Evolutionary conservation across 2,888 invertebrate species (phyloP), one percentile per base, ranked within the genome.

Genomic region (Microctonus brassicae): DNA sequence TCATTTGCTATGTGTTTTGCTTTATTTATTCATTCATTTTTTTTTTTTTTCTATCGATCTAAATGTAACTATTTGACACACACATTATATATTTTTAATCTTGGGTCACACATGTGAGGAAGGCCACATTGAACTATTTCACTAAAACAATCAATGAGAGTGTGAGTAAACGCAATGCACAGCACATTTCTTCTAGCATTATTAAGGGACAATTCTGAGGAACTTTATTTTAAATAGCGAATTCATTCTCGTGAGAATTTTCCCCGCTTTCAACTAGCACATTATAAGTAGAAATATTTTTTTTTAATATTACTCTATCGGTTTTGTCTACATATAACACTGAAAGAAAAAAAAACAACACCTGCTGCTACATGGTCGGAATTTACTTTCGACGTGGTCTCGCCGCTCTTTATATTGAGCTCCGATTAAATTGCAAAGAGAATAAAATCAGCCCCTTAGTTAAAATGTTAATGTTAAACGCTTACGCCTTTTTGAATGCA

Each of bases 101-200:
- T 58, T 58, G 58, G 34, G 57, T 57, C 78, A 80, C 79, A 81
- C 81, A 82, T 77, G 80, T 80, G 84, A 87, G 85, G 85, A 87
- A 87, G 87, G 87, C 87, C 86, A 87, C 87, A 87, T 86, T 86
- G 82, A 87, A 83, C 86, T 87, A 87, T 84, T 84, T 85, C 86
- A 86, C 83, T 77, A 82, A 83, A 79, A 64, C 13, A 66, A 73
- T 34, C 9, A 66, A 67, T 34, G 34, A 58, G n/a, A 58, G 42
- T 52, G 66, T 71, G 63, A 17, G 34, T 34, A 57, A 53, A 2
- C 9, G 17, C n/a, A 9, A 17, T n/a, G 34, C 33, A 29, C n/a
- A 29, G 6, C 34, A 55, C 26, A 26, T n/a, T n/a, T n/a, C n/a
- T n/a, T 26, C 55, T 69, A 69, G 39, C 58, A 60, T 39, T 55